Percentiles rank a stretch among this genome's conserved stretches.
Conservation (phyloP, 2,888 invertebrate species). For the Caenorhabditis panamensis region DNA sequence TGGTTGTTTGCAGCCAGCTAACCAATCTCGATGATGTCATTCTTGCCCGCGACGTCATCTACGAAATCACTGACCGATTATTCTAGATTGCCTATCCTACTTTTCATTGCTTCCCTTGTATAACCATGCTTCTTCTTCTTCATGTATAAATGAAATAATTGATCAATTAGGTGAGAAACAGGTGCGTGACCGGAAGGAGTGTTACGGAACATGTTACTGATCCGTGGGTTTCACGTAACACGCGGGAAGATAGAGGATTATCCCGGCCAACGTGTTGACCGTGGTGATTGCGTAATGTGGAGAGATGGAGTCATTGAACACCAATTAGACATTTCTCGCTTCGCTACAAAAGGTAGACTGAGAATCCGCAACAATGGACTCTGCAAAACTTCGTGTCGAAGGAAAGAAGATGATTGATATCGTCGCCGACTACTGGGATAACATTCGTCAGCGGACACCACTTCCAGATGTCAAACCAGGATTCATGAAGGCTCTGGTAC, state of each 20-base stretch:
- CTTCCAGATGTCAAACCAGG: slow-evolving; percentile 93
- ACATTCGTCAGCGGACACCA: slow-evolving; percentile 87
- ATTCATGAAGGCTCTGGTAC: slow-evolving; percentile 88
- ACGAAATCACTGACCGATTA: slow-evolving; percentile 43
- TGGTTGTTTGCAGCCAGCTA: slow-evolving; percentile 82
- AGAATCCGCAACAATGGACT: slow-evolving; percentile 86
- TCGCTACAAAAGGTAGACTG: background rate
- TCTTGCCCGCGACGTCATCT: slow-evolving; percentile 82
- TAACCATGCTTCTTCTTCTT: background rate
- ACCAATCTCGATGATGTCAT: slow-evolving; percentile 82
- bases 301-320: background rate
- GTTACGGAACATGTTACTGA: background rate
- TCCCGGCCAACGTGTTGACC: background rate
- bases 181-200: too few relatives aligned
- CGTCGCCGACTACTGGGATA: slow-evolving; percentile 90
- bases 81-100: slow-evolving; percentile 12
- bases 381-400: slow-evolving; percentile 89
- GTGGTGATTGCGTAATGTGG: background rate
- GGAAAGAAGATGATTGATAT: slow-evolving; percentile 97
- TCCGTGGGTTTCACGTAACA: background rate
- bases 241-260: background rate
- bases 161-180: background rate
- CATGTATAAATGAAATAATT: slow-evolving; percentile 3
- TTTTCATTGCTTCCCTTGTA: background rate
- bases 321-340: background rate